Conservation (phyloP, 2,113 vertebrate species). For the rabbit (Oryctolagus cuniculus) region DNA sequence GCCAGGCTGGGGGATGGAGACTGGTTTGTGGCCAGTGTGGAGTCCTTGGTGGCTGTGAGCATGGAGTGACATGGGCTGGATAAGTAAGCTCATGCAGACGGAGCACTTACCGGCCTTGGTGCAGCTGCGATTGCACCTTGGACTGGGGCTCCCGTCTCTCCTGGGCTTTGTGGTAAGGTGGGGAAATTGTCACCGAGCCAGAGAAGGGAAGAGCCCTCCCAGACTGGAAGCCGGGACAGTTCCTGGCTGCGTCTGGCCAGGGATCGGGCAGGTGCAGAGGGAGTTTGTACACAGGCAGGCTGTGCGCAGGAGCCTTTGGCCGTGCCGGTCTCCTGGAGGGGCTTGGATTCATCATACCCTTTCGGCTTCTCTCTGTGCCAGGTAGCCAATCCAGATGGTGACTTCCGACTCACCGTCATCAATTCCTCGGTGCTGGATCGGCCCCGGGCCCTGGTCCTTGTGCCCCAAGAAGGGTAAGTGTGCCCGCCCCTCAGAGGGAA, state of each 20-base stretch:
- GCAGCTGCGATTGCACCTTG: not conserved
- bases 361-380: constrained; percentile 69
- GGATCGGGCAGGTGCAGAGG: accelerated
- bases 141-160: not conserved
- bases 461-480: constrained; percentile 94
- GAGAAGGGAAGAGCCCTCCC: not conserved
- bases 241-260: not conserved
- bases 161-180: not conserved
- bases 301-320: not conserved
- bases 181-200: not conserved
- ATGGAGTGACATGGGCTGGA: accelerated
- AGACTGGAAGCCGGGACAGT: not conserved
- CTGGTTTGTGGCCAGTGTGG: not conserved
- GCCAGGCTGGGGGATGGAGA: not conserved
- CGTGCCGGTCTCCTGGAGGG: not conserved
- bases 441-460: constrained; percentile 94
- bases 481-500: not conserved
- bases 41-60: not conserved
- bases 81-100: accelerated
- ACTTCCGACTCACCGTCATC: constrained; percentile 93
- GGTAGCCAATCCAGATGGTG: constrained; percentile 96
- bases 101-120: not conserved
- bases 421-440: constrained; percentile 95
- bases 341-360: not conserved
- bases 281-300: accelerated